Base-by-base conservation (phyloP, 2,888 invertebrate genomes). In the Tiliacea citrago region DNA sequence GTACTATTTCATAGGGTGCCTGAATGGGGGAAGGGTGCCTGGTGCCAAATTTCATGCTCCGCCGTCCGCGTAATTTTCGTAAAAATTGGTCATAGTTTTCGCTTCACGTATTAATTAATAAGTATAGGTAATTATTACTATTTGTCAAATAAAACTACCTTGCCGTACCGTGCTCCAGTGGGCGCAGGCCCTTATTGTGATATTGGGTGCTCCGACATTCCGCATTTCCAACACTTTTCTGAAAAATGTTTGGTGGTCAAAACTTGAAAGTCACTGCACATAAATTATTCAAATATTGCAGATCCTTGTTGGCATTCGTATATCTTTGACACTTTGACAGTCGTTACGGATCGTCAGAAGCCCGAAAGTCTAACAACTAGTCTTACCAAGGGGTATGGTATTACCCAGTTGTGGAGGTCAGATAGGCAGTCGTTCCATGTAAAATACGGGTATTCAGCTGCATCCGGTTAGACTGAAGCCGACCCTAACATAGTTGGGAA, bases 221-320 rank as follows among this genome's bases (percentile, higher is more conserved):
- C 21, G 0, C 0, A 53, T 68, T 49, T 13, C 8, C 12, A 13
- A 16, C n/a, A 1, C 4, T 49, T 58, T 68, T 53, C 29, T 24
- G 12, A 51, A 53, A 53, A 72, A 16, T 16, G 18, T 49, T 58
- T 47, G 13, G 16, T 62, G 1, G 7, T 16, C 3, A 45, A 72
- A 77, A 67, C 24, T 12, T 24, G 21, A 62, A 29, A 62, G 62
- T 69, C 53, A 70, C 65, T 69, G 73, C 68, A 71, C 39, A 60
- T 70, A 63, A 62, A 29, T 66, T 75, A 77, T 84, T 79, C 71
- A 84, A 85, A 78, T 84, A 81, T 82, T 75, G 68, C 63, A 73
- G 72, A 73, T 63, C 24, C 77, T 79, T 69, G 77, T 73, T 86
- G 82, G 65, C 72, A 77, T 55, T 55, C 55, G 55, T 29, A 29